Base-by-base conservation (phyloP, 2,797 vertebrate genomes). In the Oophaga sylvatica region DNA sequence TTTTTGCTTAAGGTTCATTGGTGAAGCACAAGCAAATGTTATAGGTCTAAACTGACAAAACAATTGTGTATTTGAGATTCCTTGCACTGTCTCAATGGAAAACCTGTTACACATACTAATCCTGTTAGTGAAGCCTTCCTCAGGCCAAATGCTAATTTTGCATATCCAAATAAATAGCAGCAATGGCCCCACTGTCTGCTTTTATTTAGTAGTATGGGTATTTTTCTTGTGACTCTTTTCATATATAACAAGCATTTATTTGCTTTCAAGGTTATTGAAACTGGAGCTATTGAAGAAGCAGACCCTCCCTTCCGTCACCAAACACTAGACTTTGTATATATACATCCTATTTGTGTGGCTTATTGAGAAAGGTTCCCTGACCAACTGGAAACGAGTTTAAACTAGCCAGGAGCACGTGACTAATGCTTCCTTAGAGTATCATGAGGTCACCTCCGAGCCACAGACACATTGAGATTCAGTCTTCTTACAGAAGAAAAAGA, bases 391-490 rank as follows among this genome's bases (percentile, higher is more conserved):
- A n/a, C 68, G 11, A 41, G 82, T 62, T 75, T 1, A 75, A 63
- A 75, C 82, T 75, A 45, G 82, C 31, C 70, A n/a, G 12, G 13
- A 59, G 62, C 82, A 84, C 68, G 62, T 75, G 70, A 84, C 56
- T 59, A 16, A 26, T 10, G 31, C 41, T 84, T 76, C 82, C 70
- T 75, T n/a, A 71, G 48, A 29, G 53, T 35, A 56, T 71, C 19
- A 75, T 75, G 81, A 75, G 31, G 70, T 76, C 70, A 83, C 56
- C 70, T 22, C 22, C 35, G 6, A 84, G 20, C 29, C 56, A 45
- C 16, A 67, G 65, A 59, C 62, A 65, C 48, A 41, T 68, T 83
- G 9, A 62, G 19, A 80, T 62, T 80, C 59, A 56, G 68, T 31
- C 81, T 71, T n/a, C 16, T 70, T 70, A 68, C 48, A 29, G 45